phyloP scores from a whole-genome alignment of 2,888 invertebrate genomes.

The Ochlodes sylvanus region DNA sequence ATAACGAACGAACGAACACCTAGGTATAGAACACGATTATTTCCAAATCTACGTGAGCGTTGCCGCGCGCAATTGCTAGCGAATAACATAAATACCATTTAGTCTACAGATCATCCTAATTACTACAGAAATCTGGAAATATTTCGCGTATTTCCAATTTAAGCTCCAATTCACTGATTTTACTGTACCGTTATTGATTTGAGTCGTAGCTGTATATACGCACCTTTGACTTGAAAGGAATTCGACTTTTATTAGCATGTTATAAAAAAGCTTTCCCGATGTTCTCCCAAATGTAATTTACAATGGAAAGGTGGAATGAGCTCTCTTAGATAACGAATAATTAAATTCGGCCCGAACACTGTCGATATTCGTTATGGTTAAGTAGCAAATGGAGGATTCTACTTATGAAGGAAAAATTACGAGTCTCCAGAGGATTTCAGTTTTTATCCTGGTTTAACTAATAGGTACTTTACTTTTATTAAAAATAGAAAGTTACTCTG shows the following conservation, averaged over 20 bases:
- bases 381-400: slow-evolving; percentile 14
- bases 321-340: slow-evolving; percentile 33
- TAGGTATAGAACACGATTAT: too few species aligned
- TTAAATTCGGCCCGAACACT: slow-evolving; percentile 27
- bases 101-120: too few species aligned
- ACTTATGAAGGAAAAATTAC: slow-evolving; percentile 14
- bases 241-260: slow-evolving; percentile 8
- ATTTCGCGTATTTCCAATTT: too few species aligned
- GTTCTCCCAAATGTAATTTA: slow-evolving; percentile 32
- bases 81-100: too few species aligned
- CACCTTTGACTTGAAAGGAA: slow-evolving; percentile 10
- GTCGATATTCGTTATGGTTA: slow-evolving; percentile 30
- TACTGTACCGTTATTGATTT: too few species aligned
- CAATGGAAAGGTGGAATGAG: slow-evolving; percentile 33
- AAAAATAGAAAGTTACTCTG: too few species aligned
- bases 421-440: not conserved
- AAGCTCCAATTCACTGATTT: too few species aligned
- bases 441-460: slow-evolving; percentile 9
- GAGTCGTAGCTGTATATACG: not conserved
- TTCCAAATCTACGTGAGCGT: too few species aligned
- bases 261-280: slow-evolving; percentile 18
- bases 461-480: too few species aligned
- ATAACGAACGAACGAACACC: too few species aligned
- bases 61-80: too few species aligned
- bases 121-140: too few species aligned